Evolutionary conservation across 92 coral and sea anemone genomes (phyloP).

Genomic region (Anthopleura xanthogrammica): DNA sequence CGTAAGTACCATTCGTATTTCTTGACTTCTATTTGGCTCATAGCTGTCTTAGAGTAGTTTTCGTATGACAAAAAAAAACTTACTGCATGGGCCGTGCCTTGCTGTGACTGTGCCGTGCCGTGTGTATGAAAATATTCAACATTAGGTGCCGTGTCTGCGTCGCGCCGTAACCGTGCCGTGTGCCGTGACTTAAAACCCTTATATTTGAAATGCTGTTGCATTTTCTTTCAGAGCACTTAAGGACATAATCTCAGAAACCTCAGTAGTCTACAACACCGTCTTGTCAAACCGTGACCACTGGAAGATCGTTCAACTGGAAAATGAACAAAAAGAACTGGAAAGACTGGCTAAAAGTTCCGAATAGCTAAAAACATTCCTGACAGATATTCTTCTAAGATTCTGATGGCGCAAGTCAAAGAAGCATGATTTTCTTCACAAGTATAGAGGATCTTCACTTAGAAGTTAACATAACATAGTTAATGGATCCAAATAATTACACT

Average conservation of each 20-base stretch:
- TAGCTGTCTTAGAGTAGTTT: too few species aligned
- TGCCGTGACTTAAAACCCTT: too few species aligned
- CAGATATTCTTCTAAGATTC: neutral
- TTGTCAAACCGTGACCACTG: slow-evolving; percentile 62
- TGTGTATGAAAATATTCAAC: too few species aligned
- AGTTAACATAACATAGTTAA: too few species aligned
- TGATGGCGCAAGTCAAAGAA: neutral
- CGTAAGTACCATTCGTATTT: slow-evolving; percentile 36
- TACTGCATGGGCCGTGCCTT: too few species aligned
- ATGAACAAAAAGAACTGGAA: slow-evolving; percentile 31
- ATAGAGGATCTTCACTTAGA: too few species aligned
- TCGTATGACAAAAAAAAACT: too few species aligned
- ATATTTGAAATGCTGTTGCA: neutral
- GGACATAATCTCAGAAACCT: slow-evolving; percentile 55
- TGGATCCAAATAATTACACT: too few species aligned
- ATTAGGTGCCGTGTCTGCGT: too few species aligned
- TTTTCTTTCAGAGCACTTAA: slow-evolving; percentile 44
- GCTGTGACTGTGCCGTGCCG: too few species aligned
- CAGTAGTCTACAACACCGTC: slow-evolving; percentile 51
- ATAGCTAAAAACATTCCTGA: neutral
- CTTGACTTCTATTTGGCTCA: neutral
- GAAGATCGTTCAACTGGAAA: slow-evolving; percentile 75
- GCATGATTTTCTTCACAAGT: neutral
- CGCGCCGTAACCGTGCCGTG: too few species aligned
- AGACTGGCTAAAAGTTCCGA: slow-evolving; percentile 15